phyloP scores from a whole-genome alignment of 2,888 invertebrate species.

The Caradrina clavipalpis region DNA sequence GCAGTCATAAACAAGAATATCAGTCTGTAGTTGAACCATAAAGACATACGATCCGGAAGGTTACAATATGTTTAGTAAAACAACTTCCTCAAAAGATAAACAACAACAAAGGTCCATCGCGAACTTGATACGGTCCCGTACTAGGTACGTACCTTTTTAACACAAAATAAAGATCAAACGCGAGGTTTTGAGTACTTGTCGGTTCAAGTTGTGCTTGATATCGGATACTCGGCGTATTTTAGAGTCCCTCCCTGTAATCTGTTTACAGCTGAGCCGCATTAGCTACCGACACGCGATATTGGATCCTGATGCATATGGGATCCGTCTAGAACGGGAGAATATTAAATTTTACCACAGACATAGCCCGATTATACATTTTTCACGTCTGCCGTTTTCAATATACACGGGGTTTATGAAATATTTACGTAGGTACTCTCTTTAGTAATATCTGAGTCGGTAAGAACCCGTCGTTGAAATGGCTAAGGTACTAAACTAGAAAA shows the following conservation, averaged over 20 bases:
- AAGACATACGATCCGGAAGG: slow-evolving; percentile 1
- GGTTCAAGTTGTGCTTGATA: slow-evolving; percentile 70
- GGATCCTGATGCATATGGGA: slow-evolving; percentile 63
- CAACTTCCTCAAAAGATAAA: slow-evolving; percentile 34
- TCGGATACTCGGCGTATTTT: slow-evolving; percentile 65
- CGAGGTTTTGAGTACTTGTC: slow-evolving; percentile 63
- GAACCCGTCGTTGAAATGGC: not conserved
- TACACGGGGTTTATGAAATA: slow-evolving; percentile 36
- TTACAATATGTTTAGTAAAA: slow-evolving; percentile 15
- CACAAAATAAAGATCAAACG: slow-evolving; percentile 73
- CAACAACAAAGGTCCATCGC: slow-evolving; percentile 41
- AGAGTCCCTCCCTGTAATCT: slow-evolving; percentile 60
- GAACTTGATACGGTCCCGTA: slow-evolving; percentile 46
- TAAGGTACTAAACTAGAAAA: not conserved
- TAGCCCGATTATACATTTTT: slow-evolving; percentile 54
- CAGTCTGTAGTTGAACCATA: not conserved
- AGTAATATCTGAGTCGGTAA: slow-evolving; percentile 6
- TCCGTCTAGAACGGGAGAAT: slow-evolving; percentile 49
- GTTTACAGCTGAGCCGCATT: slow-evolving; percentile 65
- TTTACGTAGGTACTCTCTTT: slow-evolving; percentile 16
- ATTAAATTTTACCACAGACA: slow-evolving; percentile 57
- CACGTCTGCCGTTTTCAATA: slow-evolving; percentile 54
- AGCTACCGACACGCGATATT: slow-evolving; percentile 63
- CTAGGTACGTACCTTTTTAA: slow-evolving; percentile 63
- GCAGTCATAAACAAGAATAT: too few relatives aligned